Evolutionary conservation across 2,797 vertebrate species (phyloP), one percentile per base, ranked within the genome.

Genomic region (Melopsittacus undulatus): DNA sequence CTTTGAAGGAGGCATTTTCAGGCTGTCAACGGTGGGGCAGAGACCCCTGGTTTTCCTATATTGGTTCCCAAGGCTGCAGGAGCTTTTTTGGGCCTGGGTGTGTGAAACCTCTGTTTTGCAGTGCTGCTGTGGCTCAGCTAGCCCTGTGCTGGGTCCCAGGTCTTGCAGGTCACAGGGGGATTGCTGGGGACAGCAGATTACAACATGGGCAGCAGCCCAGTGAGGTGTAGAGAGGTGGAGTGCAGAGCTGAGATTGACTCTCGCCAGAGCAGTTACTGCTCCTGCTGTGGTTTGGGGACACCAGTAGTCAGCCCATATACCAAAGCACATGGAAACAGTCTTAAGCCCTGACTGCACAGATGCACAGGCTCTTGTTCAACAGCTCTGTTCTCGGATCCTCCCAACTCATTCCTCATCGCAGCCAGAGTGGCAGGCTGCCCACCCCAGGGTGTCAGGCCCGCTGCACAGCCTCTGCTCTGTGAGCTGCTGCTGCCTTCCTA

Each of bases 141-240:
- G n/a, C 38, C 34, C 38, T 1, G 7, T 17, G 36, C 56, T 11
- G 36, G 17, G 27, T 66, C 34, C 24, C 10, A 13, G 21, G 30
- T 32, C 36, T 24, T 59, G 16, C 45, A 14, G 34, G 7, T 52
- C 0, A 1, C 9, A 2, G 59, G 38, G 61, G 13, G 26, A 6
- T 38, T 32, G 24, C 32, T 26, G 66, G 14, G 21, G 20, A 6
- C 0, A 5, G 34, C 46, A 0, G 5, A 21, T 46, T 10, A 8
- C 32, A 5, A 51, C 1, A 1, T 26, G 30, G 54, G 51, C 54
- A 52, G 38, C 51, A 10, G 26, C 42, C 22, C 2, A 0, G 23
- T 9, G 29, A 3, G 0, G 30, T 2, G 1, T 1, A 14, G 57
- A 12, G 73, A 69, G n/a, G 29, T 6, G 30, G 45, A 15, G 3